Evolutionary conservation across 2,888 invertebrate genomes (phyloP), one percentile per base, ranked within the genome.

Genomic region (Hydraecia micacea): DNA sequence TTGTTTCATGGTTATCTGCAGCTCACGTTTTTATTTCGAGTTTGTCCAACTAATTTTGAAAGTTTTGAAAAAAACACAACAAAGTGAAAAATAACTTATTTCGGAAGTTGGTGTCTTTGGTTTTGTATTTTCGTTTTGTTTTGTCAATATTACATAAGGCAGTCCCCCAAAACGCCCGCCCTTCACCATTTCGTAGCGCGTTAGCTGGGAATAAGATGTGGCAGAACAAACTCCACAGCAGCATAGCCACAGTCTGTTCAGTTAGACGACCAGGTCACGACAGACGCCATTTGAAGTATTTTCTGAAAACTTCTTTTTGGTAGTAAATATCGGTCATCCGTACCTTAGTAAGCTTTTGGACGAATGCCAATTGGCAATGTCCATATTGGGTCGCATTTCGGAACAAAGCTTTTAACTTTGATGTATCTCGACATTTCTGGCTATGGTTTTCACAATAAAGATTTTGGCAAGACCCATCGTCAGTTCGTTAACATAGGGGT

Each of bases 291-390:
- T n/a, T n/a, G 55, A 58, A 58, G n/a, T 58, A 58, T 58, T 58
- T 5, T 58, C n/a, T 9, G 55, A 25, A 58, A 58, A n/a, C 55
- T 58, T 55, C 55, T 55, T 36, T 36, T 21, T 39, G 21, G 7
- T 58, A 21, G n/a, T 39, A 79, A 63, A 79, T 55, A 25, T 46
- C 18, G 42, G 42, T 55, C 79, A 82, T 63, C 36, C 36, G 21
- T 63, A 21, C 28, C 58, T 83, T 83, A 69, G 46, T 69, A 18
- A 52, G 66, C 52, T 70, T 58, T 39, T 80, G 80, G 78, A 52
- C 18, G 18, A 2, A 25, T 28, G 83, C 80, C 80, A 83, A n/a
- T 55, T 80, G 80, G 83, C 80, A 80, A 21, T 25, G 65, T 36
- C 83, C 65, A 39, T 77, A 55, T 39, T 77, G 52, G 78, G 65